Evolutionary conservation across 2,113 vertebrate genomes (phyloP).

Genomic region (Chinchilla lanigera): DNA sequence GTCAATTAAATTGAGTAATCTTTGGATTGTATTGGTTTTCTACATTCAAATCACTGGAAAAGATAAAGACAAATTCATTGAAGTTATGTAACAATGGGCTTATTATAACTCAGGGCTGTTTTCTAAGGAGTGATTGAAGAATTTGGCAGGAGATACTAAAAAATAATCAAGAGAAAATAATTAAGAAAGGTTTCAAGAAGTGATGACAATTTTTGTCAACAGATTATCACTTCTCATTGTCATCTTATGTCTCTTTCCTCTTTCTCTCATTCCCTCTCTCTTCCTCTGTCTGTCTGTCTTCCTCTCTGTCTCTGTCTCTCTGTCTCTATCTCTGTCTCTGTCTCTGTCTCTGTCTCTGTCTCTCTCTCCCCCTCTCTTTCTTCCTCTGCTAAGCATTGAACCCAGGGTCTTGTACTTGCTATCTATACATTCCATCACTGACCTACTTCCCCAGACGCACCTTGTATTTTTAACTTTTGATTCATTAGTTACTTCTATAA

Average conservation of each 20-base stretch:
- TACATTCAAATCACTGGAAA: not conserved
- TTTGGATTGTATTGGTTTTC: not conserved
- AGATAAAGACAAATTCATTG: not conserved
- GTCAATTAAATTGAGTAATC: not conserved
- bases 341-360: not conserved
- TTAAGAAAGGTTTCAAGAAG: not conserved
- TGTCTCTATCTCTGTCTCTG: not conserved
- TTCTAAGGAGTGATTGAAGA: not conserved
- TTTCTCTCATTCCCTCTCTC: not conserved
- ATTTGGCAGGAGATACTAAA: not conserved
- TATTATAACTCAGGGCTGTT: not conserved
- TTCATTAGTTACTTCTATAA: not conserved
- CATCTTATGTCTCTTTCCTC: not conserved
- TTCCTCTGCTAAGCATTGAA: not conserved
- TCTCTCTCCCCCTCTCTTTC: not conserved
- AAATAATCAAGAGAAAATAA: not conserved
- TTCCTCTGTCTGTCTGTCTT: not conserved
- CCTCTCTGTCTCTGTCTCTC: not conserved
- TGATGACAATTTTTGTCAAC: slow-evolving; percentile 70
- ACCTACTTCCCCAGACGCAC: not conserved
- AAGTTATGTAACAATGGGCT: not conserved
- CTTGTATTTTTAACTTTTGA: not conserved
- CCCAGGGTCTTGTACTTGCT: not conserved
- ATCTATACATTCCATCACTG: not conserved
- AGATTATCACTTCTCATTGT: slow-evolving; percentile 76